Conservation (phyloP, 92 coral and sea anemone genomes). For the Diadumene lineata region DNA sequence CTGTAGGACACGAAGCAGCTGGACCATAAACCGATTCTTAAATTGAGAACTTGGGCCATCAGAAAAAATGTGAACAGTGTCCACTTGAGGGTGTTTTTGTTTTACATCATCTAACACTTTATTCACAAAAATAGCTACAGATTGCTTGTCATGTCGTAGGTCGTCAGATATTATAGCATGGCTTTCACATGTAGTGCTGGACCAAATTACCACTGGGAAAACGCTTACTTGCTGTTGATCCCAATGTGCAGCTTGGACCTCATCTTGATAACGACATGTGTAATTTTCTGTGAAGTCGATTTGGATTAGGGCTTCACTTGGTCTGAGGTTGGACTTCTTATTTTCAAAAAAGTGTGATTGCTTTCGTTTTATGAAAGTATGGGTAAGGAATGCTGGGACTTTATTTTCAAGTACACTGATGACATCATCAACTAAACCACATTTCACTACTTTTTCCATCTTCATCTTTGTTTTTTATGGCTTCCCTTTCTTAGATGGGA, state of each 20-base stretch:
- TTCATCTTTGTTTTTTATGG: neutral
- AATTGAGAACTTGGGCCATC: slow-evolving; percentile 68
- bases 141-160: slow-evolving; percentile 47
- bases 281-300: slow-evolving; percentile 39
- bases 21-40: slow-evolving; percentile 35
- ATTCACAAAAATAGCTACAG: slow-evolving; percentile 57
- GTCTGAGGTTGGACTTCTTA: neutral
- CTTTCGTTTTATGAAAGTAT: neutral
- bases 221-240: slow-evolving; percentile 34
- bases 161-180: slow-evolving; percentile 46
- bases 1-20: slow-evolving; percentile 10
- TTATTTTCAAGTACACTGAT: neutral
- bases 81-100: slow-evolving; percentile 19
- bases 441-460: neutral
- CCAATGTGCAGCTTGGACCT: slow-evolving; percentile 36
- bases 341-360: neutral
- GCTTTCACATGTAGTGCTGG: slow-evolving; percentile 16
- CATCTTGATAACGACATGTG: slow-evolving; percentile 30
- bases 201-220: slow-evolving; percentile 30
- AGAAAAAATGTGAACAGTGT: slow-evolving; percentile 23
- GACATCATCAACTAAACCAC: neutral
- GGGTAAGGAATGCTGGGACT: neutral
- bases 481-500: neutral
- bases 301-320: slow-evolving; percentile 20
- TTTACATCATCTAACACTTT: slow-evolving; percentile 26